These are phyloP conservation scores for Peribatodes rhomboidaria DNA, from an alignment of 2,888 invertebrate genomes.

Conservation along the genomic window DNA sequence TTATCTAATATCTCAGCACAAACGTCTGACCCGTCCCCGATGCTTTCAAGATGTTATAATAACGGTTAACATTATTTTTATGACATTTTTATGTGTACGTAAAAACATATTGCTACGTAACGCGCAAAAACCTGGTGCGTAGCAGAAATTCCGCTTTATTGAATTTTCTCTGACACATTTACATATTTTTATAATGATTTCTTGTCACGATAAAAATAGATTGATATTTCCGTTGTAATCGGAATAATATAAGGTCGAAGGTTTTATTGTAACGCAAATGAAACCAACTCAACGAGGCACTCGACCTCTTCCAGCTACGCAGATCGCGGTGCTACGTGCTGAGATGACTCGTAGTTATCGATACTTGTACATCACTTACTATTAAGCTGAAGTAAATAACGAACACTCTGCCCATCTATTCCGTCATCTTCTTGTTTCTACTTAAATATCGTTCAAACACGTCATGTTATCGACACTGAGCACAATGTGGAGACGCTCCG, in stretches of 20 bases:
- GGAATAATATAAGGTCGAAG: too few relatives aligned
- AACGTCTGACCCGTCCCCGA: constrained; percentile 30
- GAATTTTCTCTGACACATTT: neutral
- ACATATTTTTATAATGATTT: neutral
- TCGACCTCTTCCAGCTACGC: too few relatives aligned
- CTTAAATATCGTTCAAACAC: constrained; percentile 27
- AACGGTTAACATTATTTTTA: constrained; percentile 33
- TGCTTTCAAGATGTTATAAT: constrained; percentile 29
- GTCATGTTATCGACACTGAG: constrained; percentile 38
- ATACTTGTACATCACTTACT: too few relatives aligned
- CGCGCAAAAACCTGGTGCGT: constrained; percentile 10
- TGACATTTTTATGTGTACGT: constrained; percentile 17
- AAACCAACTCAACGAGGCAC: too few relatives aligned
- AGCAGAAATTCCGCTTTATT: neutral
- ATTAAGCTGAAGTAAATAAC: too few relatives aligned
- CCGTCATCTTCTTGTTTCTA: constrained; percentile 7
- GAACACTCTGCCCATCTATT: neutral
- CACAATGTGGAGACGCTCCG: constrained; percentile 30
- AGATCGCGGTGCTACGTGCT: neutral
- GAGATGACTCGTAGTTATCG: too few relatives aligned
- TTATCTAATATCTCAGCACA: constrained; percentile 13
- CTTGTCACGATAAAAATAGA: neutral
- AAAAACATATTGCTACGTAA: constrained; percentile 21
- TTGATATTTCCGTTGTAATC: too few relatives aligned
- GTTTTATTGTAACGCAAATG: too few relatives aligned